These are phyloP conservation scores for Drosophila anceps DNA, from an alignment of 2,888 invertebrate species.

Conservation along the genomic window DNA sequence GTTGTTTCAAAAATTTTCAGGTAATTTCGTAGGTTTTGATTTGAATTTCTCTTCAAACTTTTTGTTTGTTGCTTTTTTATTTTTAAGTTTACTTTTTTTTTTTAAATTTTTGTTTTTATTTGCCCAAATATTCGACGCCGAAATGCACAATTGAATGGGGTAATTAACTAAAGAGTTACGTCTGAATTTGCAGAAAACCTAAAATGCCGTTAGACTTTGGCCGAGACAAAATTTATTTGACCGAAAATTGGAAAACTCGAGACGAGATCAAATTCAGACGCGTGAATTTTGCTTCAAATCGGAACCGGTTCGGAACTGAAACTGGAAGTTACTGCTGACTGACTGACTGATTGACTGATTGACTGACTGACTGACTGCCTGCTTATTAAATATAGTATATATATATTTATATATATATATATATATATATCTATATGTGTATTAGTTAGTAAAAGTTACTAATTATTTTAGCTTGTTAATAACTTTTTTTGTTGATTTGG, in stretches of 20 bases:
- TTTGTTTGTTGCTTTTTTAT: slow-evolving; percentile 28
- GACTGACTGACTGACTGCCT: slow-evolving; percentile 59
- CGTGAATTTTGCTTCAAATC: slow-evolving; percentile 79
- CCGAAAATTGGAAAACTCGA: slow-evolving; percentile 71
- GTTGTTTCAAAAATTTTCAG: slow-evolving; percentile 79
- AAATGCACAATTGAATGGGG: slow-evolving; percentile 66
- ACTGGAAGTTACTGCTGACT: slow-evolving; percentile 55
- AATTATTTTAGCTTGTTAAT: slow-evolving; percentile 36
- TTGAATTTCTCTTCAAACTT: slow-evolving; percentile 55
- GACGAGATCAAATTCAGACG: slow-evolving; percentile 82
- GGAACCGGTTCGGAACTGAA: slow-evolving; percentile 70
- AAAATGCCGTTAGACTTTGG: slow-evolving; percentile 60
- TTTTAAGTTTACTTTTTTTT: slow-evolving; percentile 8
- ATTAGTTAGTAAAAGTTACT: slow-evolving; percentile 21
- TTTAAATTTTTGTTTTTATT: slow-evolving; percentile 12
- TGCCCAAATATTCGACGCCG: slow-evolving; percentile 64
- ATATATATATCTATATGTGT: slow-evolving; percentile 18
- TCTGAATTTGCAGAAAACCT: slow-evolving; percentile 80
- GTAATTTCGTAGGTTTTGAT: slow-evolving; percentile 84
- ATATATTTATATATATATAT: not conserved
- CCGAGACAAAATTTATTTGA: slow-evolving; percentile 70
- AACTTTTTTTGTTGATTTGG: slow-evolving; percentile 20
- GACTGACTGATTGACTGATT: slow-evolving; percentile 52
- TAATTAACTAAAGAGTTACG: slow-evolving; percentile 76
- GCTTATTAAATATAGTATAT: slow-evolving; percentile 43